These are phyloP conservation scores for Zosterops pallidus DNA, from an alignment of 2,113 vertebrate species.

Conservation along the genomic window DNA sequence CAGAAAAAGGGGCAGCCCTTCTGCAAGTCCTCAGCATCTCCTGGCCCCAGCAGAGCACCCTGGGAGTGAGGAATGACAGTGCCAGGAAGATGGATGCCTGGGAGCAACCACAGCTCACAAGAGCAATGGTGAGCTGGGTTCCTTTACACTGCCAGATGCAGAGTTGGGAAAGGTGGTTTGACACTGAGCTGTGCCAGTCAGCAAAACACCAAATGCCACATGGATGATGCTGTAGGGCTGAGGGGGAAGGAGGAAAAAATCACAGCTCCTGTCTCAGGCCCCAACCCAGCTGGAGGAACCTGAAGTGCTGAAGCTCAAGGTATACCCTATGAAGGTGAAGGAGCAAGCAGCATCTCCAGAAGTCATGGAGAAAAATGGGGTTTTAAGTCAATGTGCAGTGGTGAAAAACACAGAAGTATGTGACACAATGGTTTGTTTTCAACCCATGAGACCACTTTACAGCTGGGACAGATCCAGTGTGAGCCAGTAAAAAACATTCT, in stretches of 20 bases:
- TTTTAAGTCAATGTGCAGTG: neutral
- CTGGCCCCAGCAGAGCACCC: neutral
- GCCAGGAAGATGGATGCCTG: neutral
- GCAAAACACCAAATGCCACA: neutral
- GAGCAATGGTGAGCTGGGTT: neutral
- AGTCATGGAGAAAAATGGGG: neutral
- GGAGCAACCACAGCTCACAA: accelerated
- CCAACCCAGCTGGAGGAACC: neutral
- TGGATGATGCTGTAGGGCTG: neutral
- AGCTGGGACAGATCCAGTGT: neutral
- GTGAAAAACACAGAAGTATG: neutral
- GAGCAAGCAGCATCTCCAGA: neutral
- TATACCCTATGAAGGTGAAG: accelerated
- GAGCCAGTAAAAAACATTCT: neutral
- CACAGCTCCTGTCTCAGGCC: neutral
- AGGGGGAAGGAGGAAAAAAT: neutral
- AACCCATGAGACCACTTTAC: neutral
- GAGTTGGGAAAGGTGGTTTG: neutral
- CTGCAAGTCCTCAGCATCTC: neutral
- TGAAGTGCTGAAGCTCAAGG: neutral
- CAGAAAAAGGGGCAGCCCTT: neutral
- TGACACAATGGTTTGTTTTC: neutral
- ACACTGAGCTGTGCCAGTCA: accelerated
- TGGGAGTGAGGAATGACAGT: neutral
- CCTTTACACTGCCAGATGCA: neutral